phyloP scores from a whole-genome alignment of 2,888 invertebrate genomes.

The Tetranychus piercei region DNA sequence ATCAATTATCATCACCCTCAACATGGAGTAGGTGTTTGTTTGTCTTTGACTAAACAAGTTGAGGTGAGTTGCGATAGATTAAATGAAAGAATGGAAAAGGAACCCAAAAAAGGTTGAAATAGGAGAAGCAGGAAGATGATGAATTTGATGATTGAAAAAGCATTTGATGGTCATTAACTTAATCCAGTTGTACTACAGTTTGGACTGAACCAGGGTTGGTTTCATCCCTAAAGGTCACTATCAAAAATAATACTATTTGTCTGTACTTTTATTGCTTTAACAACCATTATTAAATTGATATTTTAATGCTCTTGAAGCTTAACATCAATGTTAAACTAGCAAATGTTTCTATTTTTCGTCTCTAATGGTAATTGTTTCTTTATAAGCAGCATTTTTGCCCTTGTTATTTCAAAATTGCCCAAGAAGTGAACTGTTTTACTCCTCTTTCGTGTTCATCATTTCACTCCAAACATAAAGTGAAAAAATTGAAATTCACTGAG shows the following conservation, averaged over 20 bases:
- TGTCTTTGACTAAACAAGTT: background rate
- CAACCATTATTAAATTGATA: background rate
- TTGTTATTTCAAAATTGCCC: too few relatives aligned
- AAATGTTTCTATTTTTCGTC: too few relatives aligned
- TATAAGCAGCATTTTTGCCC: too few relatives aligned
- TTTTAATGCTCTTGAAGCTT: background rate
- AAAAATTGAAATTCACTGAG: too few relatives aligned
- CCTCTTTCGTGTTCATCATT: too few relatives aligned
- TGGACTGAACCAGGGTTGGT: background rate
- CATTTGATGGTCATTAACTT: slow-evolving; percentile 1
- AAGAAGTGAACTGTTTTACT: too few relatives aligned
- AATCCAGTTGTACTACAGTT: background rate
- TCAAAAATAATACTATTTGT: background rate
- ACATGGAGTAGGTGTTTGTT: background rate
- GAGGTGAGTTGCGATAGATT: too few relatives aligned
- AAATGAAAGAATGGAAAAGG: too few relatives aligned
- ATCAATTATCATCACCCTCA: background rate
- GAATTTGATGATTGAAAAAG: background rate
- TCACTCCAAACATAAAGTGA: too few relatives aligned
- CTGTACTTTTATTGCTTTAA: background rate
- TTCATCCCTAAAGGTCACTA: background rate
- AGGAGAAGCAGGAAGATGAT: background rate
- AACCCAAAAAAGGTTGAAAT: too few relatives aligned
- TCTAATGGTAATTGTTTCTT: too few relatives aligned
- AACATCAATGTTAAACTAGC: too few relatives aligned